Evolutionary conservation across 30 jellyfish, hydroid and myxozoan genomes (phyloP), one percentile per base, ranked within the genome.

Genomic region (Hydractinia echinata): DNA sequence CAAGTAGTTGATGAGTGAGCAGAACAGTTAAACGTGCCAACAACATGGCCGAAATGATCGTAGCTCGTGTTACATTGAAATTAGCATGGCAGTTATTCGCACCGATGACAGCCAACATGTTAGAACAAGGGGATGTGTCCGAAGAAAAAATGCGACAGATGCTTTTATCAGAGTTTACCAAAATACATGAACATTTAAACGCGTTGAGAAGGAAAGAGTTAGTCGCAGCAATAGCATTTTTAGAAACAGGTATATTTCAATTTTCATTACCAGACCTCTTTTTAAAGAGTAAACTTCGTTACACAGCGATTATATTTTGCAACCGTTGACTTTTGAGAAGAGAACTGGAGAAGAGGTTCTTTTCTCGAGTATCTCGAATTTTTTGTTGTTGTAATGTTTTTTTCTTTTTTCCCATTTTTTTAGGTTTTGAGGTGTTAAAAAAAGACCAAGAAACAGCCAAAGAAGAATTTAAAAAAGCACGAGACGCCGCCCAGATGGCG

Each of bases 401-500:
- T 3, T 3, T 58, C 69, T 58, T 11, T 58, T 58, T 58, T 58
- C 69, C 3, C 69, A 30, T 20, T 3, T 6, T 20, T 30, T 5
- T 7, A 77, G 85, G 97, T 14, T 86, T 86, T 67, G 95, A 86
- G 49, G 79, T 91, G 49, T 70, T 91, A 19, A 20, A 76, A 11
- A 91, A 82, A 79, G 96, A 91, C 69, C 78, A 77, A 48, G 50
- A 8, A 1, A 81, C 96, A 5, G 85, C 96, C 30, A 76, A 66
- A 62, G 96, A 91, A 7, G 97, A 91, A 76, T 91, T 91, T 73
- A 64, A 82, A 53, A 91, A 92, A 67, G 91, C 96, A 13, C 82
- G 98, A 68, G 96, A 92, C 73, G 88, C 95, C 6, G 94, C 95
- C 51, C 92, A 88, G 50, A 87, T 92, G 95, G 98, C 98, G 14